Evolutionary conservation across 2,888 invertebrate species (phyloP).

Genomic region (Sinotaia quadrata): DNA sequence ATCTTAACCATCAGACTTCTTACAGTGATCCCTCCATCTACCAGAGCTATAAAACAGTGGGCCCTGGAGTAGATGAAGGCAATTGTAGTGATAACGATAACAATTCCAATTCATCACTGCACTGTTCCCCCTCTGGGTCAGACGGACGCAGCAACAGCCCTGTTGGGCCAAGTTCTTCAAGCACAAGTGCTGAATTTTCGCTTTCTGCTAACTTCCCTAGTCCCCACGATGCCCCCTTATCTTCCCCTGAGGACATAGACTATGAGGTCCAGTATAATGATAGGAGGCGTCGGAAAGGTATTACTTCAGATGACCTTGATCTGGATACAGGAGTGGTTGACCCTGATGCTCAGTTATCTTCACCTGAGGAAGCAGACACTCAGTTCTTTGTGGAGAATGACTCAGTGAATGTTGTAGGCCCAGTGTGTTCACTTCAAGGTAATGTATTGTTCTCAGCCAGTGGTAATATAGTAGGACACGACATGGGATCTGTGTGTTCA

Average conservation of each 20-base stretch:
- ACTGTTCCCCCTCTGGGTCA: slow-evolving; percentile 38
- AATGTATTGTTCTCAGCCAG: background rate
- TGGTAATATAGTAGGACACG: background rate
- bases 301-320: background rate
- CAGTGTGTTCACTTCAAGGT: no score
- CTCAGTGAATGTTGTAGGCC: background rate
- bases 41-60: slow-evolving; percentile 43
- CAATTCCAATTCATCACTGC: slow-evolving; percentile 32
- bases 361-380: background rate
- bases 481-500: no score
- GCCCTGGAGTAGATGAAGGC: background rate
- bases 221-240: slow-evolving; percentile 43
- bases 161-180: slow-evolving; percentile 44
- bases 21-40: slow-evolving; percentile 59
- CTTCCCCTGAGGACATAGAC: slow-evolving; percentile 42
- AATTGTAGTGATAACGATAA: slow-evolving; percentile 21
- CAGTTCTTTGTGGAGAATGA: background rate
- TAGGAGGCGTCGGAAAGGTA: background rate
- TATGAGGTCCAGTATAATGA: background rate
- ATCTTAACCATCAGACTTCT: slow-evolving; percentile 41
- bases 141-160: slow-evolving; percentile 44
- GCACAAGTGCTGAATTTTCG: slow-evolving; percentile 59
- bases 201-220: slow-evolving; percentile 41
- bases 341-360: slow-evolving; percentile 4
- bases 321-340: background rate